These are phyloP conservation scores for Parazoanthus atlanticus DNA, from an alignment of 92 coral and sea anemone genomes.

Conservation along the genomic window DNA sequence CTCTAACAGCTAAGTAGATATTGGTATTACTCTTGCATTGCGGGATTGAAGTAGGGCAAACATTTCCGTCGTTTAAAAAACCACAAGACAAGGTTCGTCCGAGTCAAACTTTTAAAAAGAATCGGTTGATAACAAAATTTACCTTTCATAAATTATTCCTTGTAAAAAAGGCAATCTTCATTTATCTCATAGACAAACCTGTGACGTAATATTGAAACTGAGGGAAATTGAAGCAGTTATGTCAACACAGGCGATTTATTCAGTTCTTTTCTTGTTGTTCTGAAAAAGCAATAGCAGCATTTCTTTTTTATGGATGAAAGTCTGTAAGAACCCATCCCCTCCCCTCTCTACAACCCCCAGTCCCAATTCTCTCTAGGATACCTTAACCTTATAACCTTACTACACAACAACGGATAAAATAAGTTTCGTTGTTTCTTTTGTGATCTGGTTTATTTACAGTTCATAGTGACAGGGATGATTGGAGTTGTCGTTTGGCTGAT, in stretches of 20 bases:
- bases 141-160: background rate
- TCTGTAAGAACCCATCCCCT: background rate
- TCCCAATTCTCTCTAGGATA: background rate
- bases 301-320: too few species aligned
- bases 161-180: background rate
- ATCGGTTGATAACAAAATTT: background rate
- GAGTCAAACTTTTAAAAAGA: too few species aligned
- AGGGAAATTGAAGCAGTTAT: background rate
- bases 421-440: background rate
- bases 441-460: background rate
- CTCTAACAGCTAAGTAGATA: too few species aligned
- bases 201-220: background rate
- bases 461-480: conserved; percentile 5
- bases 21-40: too few species aligned
- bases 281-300: background rate
- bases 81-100: too few species aligned
- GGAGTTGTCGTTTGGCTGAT: conserved; percentile 1
- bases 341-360: background rate
- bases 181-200: background rate
- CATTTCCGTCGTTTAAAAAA: too few species aligned
- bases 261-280: background rate
- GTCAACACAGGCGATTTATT: too few species aligned
- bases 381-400: background rate
- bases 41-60: too few species aligned
- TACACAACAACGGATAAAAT: background rate